These are phyloP conservation scores for Mechanitis messenoides DNA, from an alignment of 2,888 invertebrate genomes.

Conservation along the genomic window DNA sequence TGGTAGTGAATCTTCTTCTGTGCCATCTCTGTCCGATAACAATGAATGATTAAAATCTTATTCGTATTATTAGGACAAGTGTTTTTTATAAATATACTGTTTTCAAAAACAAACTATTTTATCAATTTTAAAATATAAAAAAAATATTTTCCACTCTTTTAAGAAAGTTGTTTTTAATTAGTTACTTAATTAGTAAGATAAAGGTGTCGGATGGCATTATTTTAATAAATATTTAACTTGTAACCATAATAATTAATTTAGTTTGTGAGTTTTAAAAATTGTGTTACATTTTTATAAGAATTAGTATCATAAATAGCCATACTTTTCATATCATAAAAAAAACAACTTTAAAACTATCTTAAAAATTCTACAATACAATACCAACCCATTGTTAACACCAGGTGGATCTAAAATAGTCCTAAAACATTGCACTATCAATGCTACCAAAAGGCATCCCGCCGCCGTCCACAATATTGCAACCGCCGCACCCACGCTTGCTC, in stretches of 20 bases:
- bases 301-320: too few relatives aligned
- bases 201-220: too few relatives aligned
- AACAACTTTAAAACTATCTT: conserved; percentile 1
- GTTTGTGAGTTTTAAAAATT: too few relatives aligned
- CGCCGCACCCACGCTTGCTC: conserved; percentile 53
- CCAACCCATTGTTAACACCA: conserved; percentile 26
- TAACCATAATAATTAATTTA: too few relatives aligned
- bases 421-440: conserved; percentile 73
- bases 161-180: too few relatives aligned
- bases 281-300: too few relatives aligned
- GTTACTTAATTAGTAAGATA: too few relatives aligned
- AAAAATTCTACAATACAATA: neutral
- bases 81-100: neutral
- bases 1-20: conserved; percentile 59
- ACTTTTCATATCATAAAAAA: neutral
- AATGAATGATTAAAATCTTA: neutral
- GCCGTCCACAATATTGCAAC: conserved; percentile 72
- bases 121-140: too few relatives aligned
- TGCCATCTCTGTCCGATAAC: conserved; percentile 48
- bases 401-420: conserved; percentile 69
- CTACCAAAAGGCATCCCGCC: conserved; percentile 72
- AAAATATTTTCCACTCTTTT: too few relatives aligned
- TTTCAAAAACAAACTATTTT: neutral
- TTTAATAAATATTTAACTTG: too few relatives aligned
- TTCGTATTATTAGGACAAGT: too few relatives aligned